These are phyloP conservation scores for Patella pellucida DNA, from an alignment of 2,888 invertebrate species.

Conservation along the genomic window DNA sequence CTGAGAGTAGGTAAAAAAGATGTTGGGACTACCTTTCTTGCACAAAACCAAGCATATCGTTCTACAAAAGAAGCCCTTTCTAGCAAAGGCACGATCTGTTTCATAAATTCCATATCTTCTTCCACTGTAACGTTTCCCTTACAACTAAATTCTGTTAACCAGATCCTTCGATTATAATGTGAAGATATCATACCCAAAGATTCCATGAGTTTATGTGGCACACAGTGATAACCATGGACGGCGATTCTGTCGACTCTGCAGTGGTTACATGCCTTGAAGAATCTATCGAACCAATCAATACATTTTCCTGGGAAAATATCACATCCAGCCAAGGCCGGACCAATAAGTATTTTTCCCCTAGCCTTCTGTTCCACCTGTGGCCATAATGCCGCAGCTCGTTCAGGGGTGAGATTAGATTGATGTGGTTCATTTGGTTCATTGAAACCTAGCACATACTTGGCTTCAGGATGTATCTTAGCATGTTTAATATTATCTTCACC, in stretches of 20 bases:
- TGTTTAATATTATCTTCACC: constrained; percentile 21
- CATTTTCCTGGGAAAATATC: not conserved
- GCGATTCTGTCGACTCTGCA: constrained; percentile 17
- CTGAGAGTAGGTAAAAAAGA: constrained; percentile 21
- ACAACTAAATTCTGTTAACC: constrained; percentile 36
- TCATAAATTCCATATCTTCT: constrained; percentile 26
- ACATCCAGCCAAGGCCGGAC: constrained; percentile 17
- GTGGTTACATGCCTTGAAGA: constrained; percentile 7
- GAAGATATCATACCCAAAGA: constrained; percentile 19
- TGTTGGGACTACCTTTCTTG: constrained; percentile 16
- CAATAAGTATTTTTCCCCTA: not conserved
- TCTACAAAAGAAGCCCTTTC: constrained; percentile 31
- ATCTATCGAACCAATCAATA: constrained; percentile 16
- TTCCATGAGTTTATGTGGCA: not conserved
- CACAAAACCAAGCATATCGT: constrained; percentile 33
- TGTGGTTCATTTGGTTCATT: constrained; percentile 48
- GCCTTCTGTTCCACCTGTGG: constrained; percentile 32
- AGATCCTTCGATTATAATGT: constrained; percentile 28
- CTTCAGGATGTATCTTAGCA: constrained; percentile 22
- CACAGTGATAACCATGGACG: constrained; percentile 20
- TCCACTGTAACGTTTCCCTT: constrained; percentile 13
- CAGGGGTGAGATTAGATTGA: constrained; percentile 44
- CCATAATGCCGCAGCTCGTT: constrained; percentile 43
- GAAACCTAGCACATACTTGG: constrained; percentile 42
- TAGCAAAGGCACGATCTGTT: constrained; percentile 26